These are phyloP conservation scores for Triplophysa rosa DNA, from an alignment of 2,113 vertebrate genomes.

Conservation along the genomic window DNA sequence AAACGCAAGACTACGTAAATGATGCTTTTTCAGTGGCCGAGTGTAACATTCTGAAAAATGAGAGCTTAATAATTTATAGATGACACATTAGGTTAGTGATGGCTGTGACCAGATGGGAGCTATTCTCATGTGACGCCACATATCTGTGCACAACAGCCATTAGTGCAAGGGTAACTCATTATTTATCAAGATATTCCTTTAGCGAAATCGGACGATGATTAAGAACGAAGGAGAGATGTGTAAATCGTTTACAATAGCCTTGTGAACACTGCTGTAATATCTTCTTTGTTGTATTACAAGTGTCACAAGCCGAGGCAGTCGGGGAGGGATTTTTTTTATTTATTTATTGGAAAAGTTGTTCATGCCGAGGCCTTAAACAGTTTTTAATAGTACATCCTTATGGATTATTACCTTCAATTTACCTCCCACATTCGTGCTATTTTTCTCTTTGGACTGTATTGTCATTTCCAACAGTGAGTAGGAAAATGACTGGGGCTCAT, in stretches of 20 bases:
- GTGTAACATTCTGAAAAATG: constrained; percentile 46
- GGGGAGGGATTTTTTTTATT: not conserved
- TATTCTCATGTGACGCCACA: constrained; percentile 29
- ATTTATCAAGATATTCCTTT: constrained; percentile 16
- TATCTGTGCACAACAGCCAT: constrained; percentile 26
- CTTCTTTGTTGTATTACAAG: constrained; percentile 1
- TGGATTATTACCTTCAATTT: not conserved
- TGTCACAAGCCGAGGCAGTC: not conserved
- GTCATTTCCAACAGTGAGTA: not conserved
- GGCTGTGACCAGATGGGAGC: constrained; percentile 21
- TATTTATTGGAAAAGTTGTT: constrained; percentile 9
- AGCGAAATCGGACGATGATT: not conserved
- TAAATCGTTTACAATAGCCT: not conserved
- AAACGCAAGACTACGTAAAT: not conserved
- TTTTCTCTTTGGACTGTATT: not conserved
- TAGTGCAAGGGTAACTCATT: constrained; percentile 8
- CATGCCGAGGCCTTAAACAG: not conserved
- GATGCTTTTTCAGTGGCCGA: constrained; percentile 36
- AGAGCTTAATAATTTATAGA: constrained; percentile 50
- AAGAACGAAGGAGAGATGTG: not conserved
- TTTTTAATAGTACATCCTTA: constrained; percentile 13
- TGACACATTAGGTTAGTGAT: constrained; percentile 45
- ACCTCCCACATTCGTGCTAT: not conserved
- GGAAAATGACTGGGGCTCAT: too few species aligned
- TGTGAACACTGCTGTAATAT: not conserved